These are phyloP conservation scores for Decapterus maruadsi DNA, from an alignment of 2,797 vertebrate species.

Conservation along the genomic window DNA sequence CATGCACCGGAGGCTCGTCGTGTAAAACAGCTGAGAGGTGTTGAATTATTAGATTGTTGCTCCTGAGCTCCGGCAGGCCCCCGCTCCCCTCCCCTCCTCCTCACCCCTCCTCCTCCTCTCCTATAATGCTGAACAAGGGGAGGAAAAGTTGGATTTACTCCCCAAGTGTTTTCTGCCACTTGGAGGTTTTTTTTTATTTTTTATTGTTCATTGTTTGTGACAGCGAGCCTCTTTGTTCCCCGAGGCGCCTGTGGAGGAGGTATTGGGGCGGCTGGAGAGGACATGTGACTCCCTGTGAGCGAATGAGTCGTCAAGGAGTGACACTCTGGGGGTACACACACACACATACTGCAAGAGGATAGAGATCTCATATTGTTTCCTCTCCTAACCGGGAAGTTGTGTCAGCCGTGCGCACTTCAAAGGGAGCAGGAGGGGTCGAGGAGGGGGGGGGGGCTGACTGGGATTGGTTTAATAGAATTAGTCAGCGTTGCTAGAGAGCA, in stretches of 20 bases:
- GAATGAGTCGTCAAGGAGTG: slow-evolving; percentile 58
- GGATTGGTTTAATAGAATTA: slow-evolving; percentile 45
- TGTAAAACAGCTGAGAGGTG: slow-evolving; percentile 31
- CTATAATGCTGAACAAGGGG: slow-evolving; percentile 50
- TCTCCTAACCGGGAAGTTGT: slow-evolving; percentile 39
- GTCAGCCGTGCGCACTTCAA: slow-evolving; percentile 50
- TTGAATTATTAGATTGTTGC: slow-evolving; percentile 30
- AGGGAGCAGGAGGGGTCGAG: background rate
- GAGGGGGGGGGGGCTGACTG: background rate
- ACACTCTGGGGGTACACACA: slow-evolving; percentile 48
- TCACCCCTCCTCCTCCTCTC: slow-evolving; percentile 30
- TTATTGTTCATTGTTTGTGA: slow-evolving; percentile 88
- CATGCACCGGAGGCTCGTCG: slow-evolving; percentile 7
- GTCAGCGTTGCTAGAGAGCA: slow-evolving; percentile 72
- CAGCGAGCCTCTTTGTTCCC: slow-evolving; percentile 84
- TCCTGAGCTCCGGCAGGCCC: slow-evolving; percentile 32
- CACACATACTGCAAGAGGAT: slow-evolving; percentile 44
- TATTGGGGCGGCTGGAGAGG: slow-evolving; percentile 58
- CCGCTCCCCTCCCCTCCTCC: slow-evolving; percentile 52
- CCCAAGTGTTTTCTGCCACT: slow-evolving; percentile 76
- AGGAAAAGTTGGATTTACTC: slow-evolving; percentile 80
- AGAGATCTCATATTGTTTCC: slow-evolving; percentile 58
- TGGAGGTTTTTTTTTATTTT: slow-evolving; percentile 83
- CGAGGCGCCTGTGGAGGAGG: slow-evolving; percentile 82
- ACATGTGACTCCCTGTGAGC: slow-evolving; percentile 75